Base-by-base conservation (phyloP, 2,888 invertebrate genomes). In the Melolontha melolontha region DNA sequence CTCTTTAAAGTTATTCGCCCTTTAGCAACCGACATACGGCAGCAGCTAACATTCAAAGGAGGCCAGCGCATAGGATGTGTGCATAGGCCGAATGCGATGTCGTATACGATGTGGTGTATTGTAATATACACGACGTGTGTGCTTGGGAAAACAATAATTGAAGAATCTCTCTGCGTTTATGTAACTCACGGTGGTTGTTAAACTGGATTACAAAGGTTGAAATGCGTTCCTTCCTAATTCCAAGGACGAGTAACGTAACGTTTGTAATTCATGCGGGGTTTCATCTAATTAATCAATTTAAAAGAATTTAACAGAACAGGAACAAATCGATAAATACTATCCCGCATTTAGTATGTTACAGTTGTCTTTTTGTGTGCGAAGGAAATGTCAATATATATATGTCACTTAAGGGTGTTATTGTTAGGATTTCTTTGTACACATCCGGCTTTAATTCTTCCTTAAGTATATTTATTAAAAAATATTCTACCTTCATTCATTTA, bases 221-320 rank as follows among this genome's bases (percentile, higher is more conserved):
- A 63, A 50, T 16, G 50, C 29, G 5, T 51, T 27, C 22, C 51
- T 29, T 59, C 44, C 44, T 50, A 49, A 47, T 49, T 40, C 47
- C 63, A 63, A 63, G 63, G 63, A 16, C 39, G 59, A 42, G 11
- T 14, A 14, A 14, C 29, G 12, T 50, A 62, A 44, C 62, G 8
- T 51, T 14, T 39, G 39, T 50, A 49, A 63, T 49, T 50, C 39
- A 52, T 64, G 52, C 29, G 50, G 64, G 52, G 41, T 52, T 64
- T 41, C 52, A 64, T 64, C 29, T 52, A 64, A 64, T 64, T 52
- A 64, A 64, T 63, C 52, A 52, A 64, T 64, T 54, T 42, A 64
- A 52, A 27, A 41, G 42, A 51, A 64, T 39, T 22, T n/a, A 51
- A 44, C 44, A 14, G 44, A 17, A 59, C 44, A 14, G 44, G 29